Base-by-base conservation (phyloP, 2,888 invertebrate species). In the Toxonevra muliebris region DNA sequence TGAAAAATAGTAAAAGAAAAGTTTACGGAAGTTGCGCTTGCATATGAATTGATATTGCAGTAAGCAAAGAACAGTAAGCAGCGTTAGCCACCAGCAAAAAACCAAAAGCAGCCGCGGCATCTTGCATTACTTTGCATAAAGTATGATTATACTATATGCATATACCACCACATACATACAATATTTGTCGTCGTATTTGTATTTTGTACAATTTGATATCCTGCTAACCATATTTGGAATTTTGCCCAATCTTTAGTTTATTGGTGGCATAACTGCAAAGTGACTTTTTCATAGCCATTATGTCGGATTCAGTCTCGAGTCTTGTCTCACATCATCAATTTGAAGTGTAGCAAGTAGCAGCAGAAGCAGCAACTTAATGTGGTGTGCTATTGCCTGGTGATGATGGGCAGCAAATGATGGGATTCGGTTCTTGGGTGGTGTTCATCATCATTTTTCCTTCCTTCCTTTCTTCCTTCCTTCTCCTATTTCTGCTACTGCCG, bases 171-270 rank as follows among this genome's bases (percentile, higher is more conserved):
- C 30, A 30, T 4, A 2, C 30, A 30, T 2, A 30, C 30, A 30
- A 30, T 30, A 7, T 30, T 30, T 7, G 30, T 30, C 30, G 30
- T 30, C 30, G 30, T 7, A 30, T 30, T 30, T 30, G 30, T 30
- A 30, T 30, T 30, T 30, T 30, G 30, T 30, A 30, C 30, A 7
- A 30, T 2, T 30, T 30, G 30, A 30, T 30, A 30, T 30, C 30
- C 30, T 30, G 30, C 30, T 30, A 30, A 30, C 20, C 40, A 13
- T 12, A 40, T 20, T 65, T 65, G 66, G 66, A 61, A 50, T 15
- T 55, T 40, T 66, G 66, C 66, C 66, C 66, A 50, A 66, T 55
- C 66, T 55, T 66, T 61, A 61, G 66, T 66, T 66, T 66, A 66
- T 66, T 66, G 61, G 57, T 41, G 66, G 61, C 61, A 50, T 61